Conservation (phyloP, 2,113 vertebrate genomes). For the Solea senegalensis region DNA sequence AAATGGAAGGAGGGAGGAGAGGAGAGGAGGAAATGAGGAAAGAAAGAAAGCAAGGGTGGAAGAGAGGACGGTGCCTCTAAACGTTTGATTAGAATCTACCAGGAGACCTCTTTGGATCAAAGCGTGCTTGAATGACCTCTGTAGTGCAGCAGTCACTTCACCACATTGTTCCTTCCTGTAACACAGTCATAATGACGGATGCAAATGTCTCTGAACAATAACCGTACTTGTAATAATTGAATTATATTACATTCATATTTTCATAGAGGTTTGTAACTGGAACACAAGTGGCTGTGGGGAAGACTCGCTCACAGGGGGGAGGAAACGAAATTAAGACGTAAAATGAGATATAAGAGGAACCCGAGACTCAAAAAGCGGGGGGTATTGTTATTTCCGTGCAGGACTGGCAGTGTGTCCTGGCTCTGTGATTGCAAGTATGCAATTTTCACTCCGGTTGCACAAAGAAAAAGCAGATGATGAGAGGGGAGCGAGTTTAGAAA, state of each 20-base stretch:
- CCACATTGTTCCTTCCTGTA: neutral
- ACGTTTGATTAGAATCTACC: conserved; percentile 52
- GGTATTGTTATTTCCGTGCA: conserved; percentile 7
- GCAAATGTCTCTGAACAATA: too few species aligned
- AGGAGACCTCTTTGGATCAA: conserved; percentile 41
- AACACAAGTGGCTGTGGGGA: neutral
- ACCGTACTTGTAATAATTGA: too few species aligned
- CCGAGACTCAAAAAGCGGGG: neutral
- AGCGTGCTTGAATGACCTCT: conserved; percentile 16
- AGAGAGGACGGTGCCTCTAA: conserved; percentile 26
- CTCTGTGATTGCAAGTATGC: conserved; percentile 38
- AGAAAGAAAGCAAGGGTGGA: neutral
- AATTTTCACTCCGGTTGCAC: conserved; percentile 46
- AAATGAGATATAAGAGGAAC: neutral
- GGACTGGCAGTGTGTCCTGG: conserved; percentile 8
- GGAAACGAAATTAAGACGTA: neutral
- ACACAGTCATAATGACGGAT: neutral
- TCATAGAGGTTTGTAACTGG: too few species aligned
- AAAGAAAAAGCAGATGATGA: conserved; percentile 24
- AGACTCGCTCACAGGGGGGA: neutral
- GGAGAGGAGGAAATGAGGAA: conserved; percentile 9
- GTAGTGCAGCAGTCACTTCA: neutral
- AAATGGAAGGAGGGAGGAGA: conserved; percentile 15
- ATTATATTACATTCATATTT: too few species aligned
- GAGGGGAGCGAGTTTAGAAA: neutral